Evolutionary conservation across 2,888 invertebrate genomes (phyloP).

Genomic region (Lepeophtheirus nordmannii): DNA sequence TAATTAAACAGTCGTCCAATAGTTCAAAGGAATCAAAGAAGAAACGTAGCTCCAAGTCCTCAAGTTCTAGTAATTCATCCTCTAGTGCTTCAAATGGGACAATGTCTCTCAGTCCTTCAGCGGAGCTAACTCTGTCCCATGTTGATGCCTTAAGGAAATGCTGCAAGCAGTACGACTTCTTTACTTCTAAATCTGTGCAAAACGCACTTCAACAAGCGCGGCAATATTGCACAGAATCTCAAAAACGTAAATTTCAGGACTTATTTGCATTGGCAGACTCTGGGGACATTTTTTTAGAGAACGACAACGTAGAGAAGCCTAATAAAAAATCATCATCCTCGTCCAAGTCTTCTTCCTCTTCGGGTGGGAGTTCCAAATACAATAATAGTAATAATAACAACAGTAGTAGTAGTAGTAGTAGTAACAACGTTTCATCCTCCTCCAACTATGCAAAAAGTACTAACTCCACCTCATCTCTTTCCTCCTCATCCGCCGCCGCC

Average conservation of each 20-base stretch:
- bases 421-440: background rate
- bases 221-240: slow-evolving; percentile 67
- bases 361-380: no score
- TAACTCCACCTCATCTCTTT: background rate
- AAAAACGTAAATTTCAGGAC: slow-evolving; percentile 78
- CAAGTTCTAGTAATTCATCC: background rate
- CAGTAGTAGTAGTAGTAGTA: background rate
- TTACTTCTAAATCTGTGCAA: slow-evolving; percentile 72
- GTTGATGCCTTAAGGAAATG: slow-evolving; percentile 68
- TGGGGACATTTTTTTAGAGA: slow-evolving; percentile 44
- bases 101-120: slow-evolving; percentile 28
- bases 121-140: slow-evolving; percentile 73
- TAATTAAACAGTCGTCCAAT: slow-evolving; percentile 2
- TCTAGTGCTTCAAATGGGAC: background rate
- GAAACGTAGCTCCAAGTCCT: slow-evolving; percentile 1
- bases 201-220: slow-evolving; percentile 71
- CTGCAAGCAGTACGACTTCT: slow-evolving; percentile 35
- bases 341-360: background rate
- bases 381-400: no score
- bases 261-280: slow-evolving; percentile 77
- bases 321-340: slow-evolving; percentile 29
- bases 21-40: slow-evolving; percentile 27
- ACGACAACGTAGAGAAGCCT: slow-evolving; percentile 29
- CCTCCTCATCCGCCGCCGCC: background rate
- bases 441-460: background rate